These are phyloP conservation scores for Molorchus minor DNA, from an alignment of 2,888 invertebrate species.

Conservation along the genomic window DNA sequence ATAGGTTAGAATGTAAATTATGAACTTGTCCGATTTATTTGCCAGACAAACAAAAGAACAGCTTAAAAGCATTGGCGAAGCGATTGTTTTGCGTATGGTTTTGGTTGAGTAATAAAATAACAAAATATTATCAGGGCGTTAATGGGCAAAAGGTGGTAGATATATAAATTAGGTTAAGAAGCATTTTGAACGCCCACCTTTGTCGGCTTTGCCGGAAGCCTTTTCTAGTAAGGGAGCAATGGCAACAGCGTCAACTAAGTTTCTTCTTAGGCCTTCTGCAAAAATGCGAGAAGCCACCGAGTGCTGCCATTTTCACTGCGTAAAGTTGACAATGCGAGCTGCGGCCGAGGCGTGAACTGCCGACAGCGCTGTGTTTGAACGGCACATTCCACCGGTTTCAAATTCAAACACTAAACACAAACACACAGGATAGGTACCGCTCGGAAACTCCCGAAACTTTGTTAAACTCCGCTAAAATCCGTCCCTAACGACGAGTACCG, in stretches of 20 bases:
- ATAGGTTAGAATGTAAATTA: conserved; percentile 28
- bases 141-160: too few species aligned
- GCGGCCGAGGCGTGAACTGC: conserved; percentile 57
- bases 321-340: conserved; percentile 59
- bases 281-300: conserved; percentile 63
- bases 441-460: conserved; percentile 38
- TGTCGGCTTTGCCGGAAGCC: conserved; percentile 59
- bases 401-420: conserved; percentile 58
- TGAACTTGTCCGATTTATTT: too few species aligned
- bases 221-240: conserved; percentile 58
- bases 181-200: conserved; percentile 56
- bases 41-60: not conserved
- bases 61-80: not conserved
- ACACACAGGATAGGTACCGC: conserved; percentile 44
- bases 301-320: conserved; percentile 66
- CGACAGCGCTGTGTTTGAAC: conserved; percentile 53
- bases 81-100: not conserved
- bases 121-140: too few species aligned
- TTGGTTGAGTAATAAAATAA: not conserved
- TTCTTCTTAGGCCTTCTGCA: conserved; percentile 66
- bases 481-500: conserved; percentile 6
- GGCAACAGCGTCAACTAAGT: conserved; percentile 66
- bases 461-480: conserved; percentile 36
- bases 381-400: conserved; percentile 62
- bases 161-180: conserved; percentile 23